Percentiles rank a stretch among this genome's conserved stretches.
These are phyloP conservation scores for Philereme vetulata DNA, from an alignment of 2,888 invertebrate species.

Conservation along the genomic window DNA sequence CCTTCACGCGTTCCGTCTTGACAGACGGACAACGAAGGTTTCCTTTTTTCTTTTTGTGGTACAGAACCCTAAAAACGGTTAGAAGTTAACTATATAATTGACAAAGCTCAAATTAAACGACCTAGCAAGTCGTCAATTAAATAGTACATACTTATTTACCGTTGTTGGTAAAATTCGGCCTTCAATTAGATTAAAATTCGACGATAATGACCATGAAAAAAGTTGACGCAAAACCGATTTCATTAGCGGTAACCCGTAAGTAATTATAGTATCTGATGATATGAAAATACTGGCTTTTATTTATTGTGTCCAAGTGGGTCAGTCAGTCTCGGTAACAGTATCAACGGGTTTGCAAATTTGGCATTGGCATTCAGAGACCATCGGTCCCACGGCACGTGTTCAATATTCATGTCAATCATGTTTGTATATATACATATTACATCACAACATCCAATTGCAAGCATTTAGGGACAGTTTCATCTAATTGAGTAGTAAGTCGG, in stretches of 20 bases:
- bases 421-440: constrained; percentile 7
- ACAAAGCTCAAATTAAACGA: too few species aligned
- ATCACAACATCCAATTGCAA: constrained; percentile 1
- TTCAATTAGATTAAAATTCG: constrained; percentile 14
- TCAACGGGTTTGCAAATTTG: constrained; percentile 74
- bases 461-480: neutral
- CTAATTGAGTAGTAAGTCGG: too few species aligned
- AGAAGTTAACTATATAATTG: too few species aligned
- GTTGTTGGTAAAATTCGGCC: neutral
- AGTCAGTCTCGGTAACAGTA: constrained; percentile 65
- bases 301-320: constrained; percentile 56
- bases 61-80: too few species aligned
- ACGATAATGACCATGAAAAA: constrained; percentile 32
- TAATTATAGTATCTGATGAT: constrained; percentile 48
- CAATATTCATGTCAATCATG: constrained; percentile 17
- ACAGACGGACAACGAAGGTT: too few species aligned
- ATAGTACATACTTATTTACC: too few species aligned
- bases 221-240: constrained; percentile 22
- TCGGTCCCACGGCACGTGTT: constrained; percentile 36
- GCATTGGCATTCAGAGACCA: constrained; percentile 72
- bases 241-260: constrained; percentile 32
- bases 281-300: constrained; percentile 14
- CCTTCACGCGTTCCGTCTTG: too few species aligned
- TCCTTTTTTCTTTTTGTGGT: too few species aligned
- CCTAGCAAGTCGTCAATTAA: too few species aligned